Percentiles rank a stretch among this genome's conserved stretches.
Conservation (phyloP, 1,140 invertebrate species). For the Drosophila hydei region DNA sequence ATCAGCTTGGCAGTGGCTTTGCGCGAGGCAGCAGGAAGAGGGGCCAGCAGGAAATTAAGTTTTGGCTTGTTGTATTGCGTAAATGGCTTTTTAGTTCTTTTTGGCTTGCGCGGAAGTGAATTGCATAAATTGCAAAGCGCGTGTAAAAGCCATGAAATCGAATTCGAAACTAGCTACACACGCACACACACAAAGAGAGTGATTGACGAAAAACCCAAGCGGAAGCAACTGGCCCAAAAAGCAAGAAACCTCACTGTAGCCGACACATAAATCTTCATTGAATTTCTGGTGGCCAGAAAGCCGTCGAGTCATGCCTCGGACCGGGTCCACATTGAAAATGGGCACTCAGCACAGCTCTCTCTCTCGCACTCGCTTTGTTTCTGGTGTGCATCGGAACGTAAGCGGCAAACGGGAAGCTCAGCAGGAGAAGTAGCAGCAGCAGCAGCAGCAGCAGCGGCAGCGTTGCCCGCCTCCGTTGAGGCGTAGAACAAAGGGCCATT, state of each 20-base stretch:
- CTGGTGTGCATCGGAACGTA: conserved; percentile 66
- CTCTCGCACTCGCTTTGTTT: conserved; percentile 28
- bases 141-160: conserved; percentile 80
- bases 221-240: conserved; percentile 48
- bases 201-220: conserved; percentile 68
- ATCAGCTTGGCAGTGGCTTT: conserved; percentile 33
- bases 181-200: conserved; percentile 38
- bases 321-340: conserved; percentile 30
- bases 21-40: background rate
- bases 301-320: conserved; percentile 65
- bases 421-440: background rate
- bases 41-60: conserved; percentile 72
- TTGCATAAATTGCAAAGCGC: conserved; percentile 78
- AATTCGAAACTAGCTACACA: conserved; percentile 64
- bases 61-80: conserved; percentile 75
- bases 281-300: conserved; percentile 52
- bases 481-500: conserved; percentile 80
- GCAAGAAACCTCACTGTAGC: conserved; percentile 63
- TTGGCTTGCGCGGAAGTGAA: conserved; percentile 64
- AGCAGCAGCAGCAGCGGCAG: conserved; percentile 1
- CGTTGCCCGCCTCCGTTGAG: conserved; percentile 57
- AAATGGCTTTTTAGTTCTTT: conserved; percentile 76
- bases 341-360: conserved; percentile 3
- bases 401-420: conserved; percentile 32
- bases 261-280: conserved; percentile 78